Evolutionary conservation across 2,888 invertebrate genomes (phyloP).

Genomic region (Meiosimyza platycephala): DNA sequence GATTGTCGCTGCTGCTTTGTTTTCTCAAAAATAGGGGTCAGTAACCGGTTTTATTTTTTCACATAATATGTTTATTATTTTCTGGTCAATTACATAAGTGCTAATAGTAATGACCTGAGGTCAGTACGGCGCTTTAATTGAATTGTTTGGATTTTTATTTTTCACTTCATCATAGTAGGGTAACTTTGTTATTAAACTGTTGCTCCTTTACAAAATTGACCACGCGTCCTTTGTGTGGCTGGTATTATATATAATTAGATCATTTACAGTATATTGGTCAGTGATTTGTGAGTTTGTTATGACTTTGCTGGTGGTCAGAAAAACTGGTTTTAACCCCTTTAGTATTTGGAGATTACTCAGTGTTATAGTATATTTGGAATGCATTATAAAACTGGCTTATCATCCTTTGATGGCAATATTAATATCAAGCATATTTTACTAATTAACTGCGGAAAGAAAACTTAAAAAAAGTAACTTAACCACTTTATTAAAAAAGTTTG

Average conservation of each 20-base stretch:
- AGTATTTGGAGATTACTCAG: too few species aligned
- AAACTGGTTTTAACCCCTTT: too few species aligned
- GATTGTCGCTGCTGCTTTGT: neutral
- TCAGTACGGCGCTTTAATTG: slow-evolving; percentile 18
- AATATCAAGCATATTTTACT: neutral
- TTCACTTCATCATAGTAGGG: neutral
- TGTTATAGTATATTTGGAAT: too few species aligned
- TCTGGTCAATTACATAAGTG: slow-evolving; percentile 5
- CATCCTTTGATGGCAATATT: neutral
- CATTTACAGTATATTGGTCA: slow-evolving; percentile 15
- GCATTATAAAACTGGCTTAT: too few species aligned
- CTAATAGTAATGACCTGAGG: slow-evolving; percentile 32
- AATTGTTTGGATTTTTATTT: neutral
- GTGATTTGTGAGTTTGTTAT: slow-evolving; percentile 11
- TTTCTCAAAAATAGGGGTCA: neutral
- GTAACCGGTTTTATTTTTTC: slow-evolving; percentile 9
- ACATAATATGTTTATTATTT: slow-evolving; percentile 1
- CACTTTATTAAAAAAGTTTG: slow-evolving; percentile 19
- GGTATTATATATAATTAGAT: neutral
- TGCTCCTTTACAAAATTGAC: neutral
- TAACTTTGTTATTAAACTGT: neutral
- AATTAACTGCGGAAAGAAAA: neutral
- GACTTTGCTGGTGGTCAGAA: slow-evolving; percentile 16
- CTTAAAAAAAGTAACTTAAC: neutral
- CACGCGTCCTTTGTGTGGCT: neutral